Evolutionary conservation across 2,113 vertebrate genomes (phyloP).

Genomic region (Anguilla japonica): DNA sequence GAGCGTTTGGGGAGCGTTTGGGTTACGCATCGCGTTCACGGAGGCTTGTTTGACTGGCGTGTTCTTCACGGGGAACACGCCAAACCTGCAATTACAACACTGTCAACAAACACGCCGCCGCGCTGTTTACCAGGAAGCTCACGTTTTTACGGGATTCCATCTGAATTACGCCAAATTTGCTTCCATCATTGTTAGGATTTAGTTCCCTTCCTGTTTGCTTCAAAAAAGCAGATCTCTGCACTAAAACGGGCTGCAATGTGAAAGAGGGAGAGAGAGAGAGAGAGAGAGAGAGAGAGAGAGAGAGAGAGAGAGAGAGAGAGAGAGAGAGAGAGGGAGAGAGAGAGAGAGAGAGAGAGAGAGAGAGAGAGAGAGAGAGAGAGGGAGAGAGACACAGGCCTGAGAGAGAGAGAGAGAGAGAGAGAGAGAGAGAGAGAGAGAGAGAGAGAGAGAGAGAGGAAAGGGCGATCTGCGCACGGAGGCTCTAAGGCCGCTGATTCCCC

Average conservation of each 20-base stretch:
- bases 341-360: too few species aligned
- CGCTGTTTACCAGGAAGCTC: slow-evolving; percentile 37
- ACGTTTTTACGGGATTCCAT: slow-evolving; percentile 43
- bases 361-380: too few species aligned
- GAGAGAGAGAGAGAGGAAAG: not conserved
- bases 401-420: too few species aligned
- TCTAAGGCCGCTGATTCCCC: slow-evolving; percentile 46
- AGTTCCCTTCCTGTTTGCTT: slow-evolving; percentile 33
- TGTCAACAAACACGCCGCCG: slow-evolving; percentile 40
- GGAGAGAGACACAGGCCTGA: too few species aligned
- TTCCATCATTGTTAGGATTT: slow-evolving; percentile 22
- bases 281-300: too few species aligned
- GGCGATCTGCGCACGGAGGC: slow-evolving; percentile 34
- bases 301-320: too few species aligned
- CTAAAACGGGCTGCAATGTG: slow-evolving; percentile 5
- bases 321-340: too few species aligned
- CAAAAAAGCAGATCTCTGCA: slow-evolving; percentile 21
- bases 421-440: not conserved
- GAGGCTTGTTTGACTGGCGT: not conserved
- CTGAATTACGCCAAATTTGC: slow-evolving; percentile 38
- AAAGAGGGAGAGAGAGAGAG: too few species aligned
- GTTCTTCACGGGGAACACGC: not conserved
- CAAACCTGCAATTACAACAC: slow-evolving; percentile 7
- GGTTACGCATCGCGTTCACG: slow-evolving; percentile 9
- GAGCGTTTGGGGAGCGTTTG: not conserved